Conservation (phyloP, 2,113 vertebrate species). For the Patagioenas fasciata region DNA sequence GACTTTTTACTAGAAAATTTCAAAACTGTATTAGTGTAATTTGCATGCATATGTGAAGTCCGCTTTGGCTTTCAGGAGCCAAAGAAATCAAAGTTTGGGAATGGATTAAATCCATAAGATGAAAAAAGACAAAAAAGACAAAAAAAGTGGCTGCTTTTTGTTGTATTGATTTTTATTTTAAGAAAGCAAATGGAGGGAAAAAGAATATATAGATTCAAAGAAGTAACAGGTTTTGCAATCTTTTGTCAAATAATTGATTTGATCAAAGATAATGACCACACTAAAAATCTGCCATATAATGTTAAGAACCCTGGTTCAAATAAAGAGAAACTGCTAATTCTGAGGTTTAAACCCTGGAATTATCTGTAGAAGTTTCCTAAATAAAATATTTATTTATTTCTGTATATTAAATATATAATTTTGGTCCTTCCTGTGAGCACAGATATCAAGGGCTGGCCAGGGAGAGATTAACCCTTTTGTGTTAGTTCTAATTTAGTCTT, state of each 20-base stretch:
- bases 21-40: background rate
- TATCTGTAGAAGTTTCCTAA: background rate
- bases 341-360: background rate
- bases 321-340: background rate
- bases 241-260: background rate
- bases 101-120: background rate
- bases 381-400: background rate
- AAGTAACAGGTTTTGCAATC: background rate
- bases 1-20: background rate
- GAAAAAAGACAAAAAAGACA: background rate
- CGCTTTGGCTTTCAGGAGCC: background rate
- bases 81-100: background rate
- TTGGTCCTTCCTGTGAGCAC: background rate
- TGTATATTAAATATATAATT: background rate
- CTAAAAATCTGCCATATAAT: background rate
- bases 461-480: background rate
- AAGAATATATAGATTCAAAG: background rate
- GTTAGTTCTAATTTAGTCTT: background rate
- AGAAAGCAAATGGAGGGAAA: background rate
- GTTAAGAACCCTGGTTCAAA: background rate
- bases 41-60: background rate
- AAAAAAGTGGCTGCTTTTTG: background rate
- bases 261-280: background rate
- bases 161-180: background rate
- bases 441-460: background rate